Evolutionary conservation across 1,140 invertebrate genomes (phyloP), one percentile per base, ranked within the genome.

Genomic region (silkworm (Bombyx mori)): DNA sequence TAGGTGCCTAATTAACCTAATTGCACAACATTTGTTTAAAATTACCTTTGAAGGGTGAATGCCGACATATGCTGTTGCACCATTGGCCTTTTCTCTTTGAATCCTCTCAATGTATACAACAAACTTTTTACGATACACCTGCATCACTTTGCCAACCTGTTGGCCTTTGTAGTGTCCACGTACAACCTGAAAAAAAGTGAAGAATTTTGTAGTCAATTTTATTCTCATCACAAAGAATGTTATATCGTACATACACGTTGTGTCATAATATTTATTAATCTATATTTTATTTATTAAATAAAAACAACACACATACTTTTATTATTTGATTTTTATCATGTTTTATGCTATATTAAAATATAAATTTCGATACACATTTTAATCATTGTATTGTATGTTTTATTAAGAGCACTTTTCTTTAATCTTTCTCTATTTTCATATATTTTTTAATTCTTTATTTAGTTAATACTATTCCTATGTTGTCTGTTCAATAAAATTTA

Each of bases 161-260:
- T 99, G 98, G 48, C 98, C 98, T 89, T 99, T 99, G 91, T 97
- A 99, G 88, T 99, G 98, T 46, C 99, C 99, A 62, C 98, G 91
- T 50, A 98, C 96, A 77, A 99, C 95, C 95, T 96, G 77, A 57
- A 78, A 85, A 44, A 42, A 9, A 52, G 12, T 52, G 18, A 26
- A 52, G 22, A 42, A 35, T 2, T 35, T 35, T 26, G 8, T 35
- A 26, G 35, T 9, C n/a, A 52, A 26, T 42, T 42, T n/a, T 42
- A 52, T 8, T 6, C 12, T 47, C 45, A 10, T 35, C 26, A 35
- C 6, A 4, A 1, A 49, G 48, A 12, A n/a, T 6, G 0, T n/a
- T n/a, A 49, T n/a, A 49, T 7, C 1, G n/a, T 4, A 22, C 9
- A 18, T 4, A 22, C 9, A 18, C 6, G 22, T 49, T n/a, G 7